These are phyloP conservation scores for Micrastur ruficollis DNA, from an alignment of 2,797 vertebrate species.

Conservation along the genomic window DNA sequence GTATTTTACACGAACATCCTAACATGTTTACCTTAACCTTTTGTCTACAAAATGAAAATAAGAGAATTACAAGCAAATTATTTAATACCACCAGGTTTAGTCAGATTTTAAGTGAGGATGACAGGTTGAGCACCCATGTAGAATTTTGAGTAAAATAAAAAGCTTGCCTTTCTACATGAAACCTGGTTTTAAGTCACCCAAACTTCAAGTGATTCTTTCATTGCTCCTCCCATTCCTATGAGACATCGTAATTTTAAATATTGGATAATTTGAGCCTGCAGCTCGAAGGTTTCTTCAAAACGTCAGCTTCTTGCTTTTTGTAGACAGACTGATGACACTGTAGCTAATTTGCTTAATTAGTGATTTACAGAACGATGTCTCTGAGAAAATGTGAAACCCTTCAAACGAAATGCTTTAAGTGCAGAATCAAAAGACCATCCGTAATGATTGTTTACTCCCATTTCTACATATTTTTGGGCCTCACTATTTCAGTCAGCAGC, in stretches of 20 bases:
- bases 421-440: background rate
- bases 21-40: accelerated
- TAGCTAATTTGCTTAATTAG: conserved; percentile 38
- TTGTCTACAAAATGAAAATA: background rate
- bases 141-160: background rate
- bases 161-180: background rate
- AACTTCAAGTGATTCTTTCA: background rate
- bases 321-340: background rate
- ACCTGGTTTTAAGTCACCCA: background rate
- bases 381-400: background rate
- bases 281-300: background rate
- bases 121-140: background rate
- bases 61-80: background rate
- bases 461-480: background rate
- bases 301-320: background rate
- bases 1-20: background rate
- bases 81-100: background rate
- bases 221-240: background rate
- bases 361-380: background rate
- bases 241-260: background rate
- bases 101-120: background rate
- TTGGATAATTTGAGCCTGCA: conserved; percentile 8
- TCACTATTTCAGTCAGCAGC: background rate
- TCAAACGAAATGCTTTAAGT: background rate
- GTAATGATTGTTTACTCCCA: background rate